These are phyloP conservation scores for Steatornis caripensis DNA, from an alignment of 2,113 vertebrate genomes.

Conservation along the genomic window DNA sequence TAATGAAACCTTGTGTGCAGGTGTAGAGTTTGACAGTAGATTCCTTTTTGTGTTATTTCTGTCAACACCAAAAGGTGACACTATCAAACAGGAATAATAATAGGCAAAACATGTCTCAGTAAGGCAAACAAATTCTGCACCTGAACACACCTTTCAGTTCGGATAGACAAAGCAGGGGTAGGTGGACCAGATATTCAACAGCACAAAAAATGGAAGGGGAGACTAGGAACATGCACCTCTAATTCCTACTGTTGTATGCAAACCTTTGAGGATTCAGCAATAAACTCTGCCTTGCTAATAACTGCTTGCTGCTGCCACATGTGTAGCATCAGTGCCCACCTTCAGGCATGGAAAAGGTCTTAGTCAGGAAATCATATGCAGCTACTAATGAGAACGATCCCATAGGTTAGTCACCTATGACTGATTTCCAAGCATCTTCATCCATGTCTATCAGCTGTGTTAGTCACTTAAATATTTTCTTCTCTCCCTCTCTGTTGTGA, in stretches of 20 bases:
- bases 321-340: background rate
- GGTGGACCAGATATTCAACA: background rate
- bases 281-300: background rate
- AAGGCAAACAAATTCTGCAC: background rate
- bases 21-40: background rate
- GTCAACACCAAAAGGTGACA: background rate
- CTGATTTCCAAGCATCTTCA: background rate
- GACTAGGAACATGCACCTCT: accelerated
- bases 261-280: background rate
- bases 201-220: accelerated
- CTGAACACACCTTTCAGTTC: background rate
- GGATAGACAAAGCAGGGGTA: background rate
- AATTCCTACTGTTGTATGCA: accelerated
- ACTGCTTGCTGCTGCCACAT: background rate
- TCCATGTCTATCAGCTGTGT: background rate
- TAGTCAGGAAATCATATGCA: background rate
- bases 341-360: background rate
- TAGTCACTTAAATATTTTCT: too few species aligned
- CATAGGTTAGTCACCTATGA: background rate
- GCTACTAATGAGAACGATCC: background rate
- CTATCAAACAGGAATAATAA: background rate
- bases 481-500: background rate
- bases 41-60: background rate
- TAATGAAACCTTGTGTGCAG: background rate
- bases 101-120: background rate